Evolutionary conservation across 2,797 vertebrate genomes (phyloP), one percentile per base, ranked within the genome.

Genomic region (Oreochromis mossambicus): DNA sequence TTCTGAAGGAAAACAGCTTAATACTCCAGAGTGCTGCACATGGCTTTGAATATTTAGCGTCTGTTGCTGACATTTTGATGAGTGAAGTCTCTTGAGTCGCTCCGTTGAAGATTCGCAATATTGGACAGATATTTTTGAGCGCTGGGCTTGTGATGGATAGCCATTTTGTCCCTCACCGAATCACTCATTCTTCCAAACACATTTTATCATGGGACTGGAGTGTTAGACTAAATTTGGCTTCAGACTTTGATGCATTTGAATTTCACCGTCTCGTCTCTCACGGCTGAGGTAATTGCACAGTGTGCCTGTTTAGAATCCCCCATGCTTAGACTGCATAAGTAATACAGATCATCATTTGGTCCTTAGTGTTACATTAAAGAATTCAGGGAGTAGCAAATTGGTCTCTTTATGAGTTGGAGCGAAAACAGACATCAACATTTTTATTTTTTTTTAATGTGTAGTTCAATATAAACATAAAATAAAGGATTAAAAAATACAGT

Each of bases 1-100:
- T 93, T 92, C 89, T 76, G 87, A 92, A 87, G 83, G 84, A 92
- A 94, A 95, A 94, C 94, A 91, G 88, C 91, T 93, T 90, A 91
- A 94, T 94, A 85, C 94, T 92, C 93, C 81, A 88, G 92, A 92
- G 94, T 87, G 89, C 83, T 1, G 86, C 2, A 83, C 91, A 75
- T 46, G 87, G 90, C 90, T 86, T 36, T 89, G 94, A 94, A 95
- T 95, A 95, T 95, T 95, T 92, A 94, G 89, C 78, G 87, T 90
- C 88, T 87, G 89, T 55, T 73, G 75, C 87, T 93, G 95, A 95
- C 94, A 94, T 92, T 95, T 94, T 93, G 92, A 94, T 94, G 94
- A 92, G 91, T 92, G 92, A 86, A 91, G 89, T 90, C 93, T 94
- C 94, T 88, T 3, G 91, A 91, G 95, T 90, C 66, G 34, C 86